Conservation (phyloP, 2,113 vertebrate genomes). For the Lasiurus cinereus region DNA sequence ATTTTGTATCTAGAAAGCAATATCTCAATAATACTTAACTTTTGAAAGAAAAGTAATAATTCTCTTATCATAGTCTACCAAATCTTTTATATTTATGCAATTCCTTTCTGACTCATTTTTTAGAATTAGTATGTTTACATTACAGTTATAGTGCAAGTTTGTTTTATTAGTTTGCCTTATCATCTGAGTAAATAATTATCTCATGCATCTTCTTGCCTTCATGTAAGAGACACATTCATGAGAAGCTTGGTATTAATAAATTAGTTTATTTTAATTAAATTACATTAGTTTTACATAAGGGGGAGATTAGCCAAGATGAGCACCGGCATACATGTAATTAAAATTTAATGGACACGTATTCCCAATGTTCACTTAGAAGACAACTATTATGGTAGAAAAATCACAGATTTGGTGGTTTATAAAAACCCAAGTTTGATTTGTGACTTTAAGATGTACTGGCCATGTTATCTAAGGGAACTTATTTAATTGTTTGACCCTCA, state of each 20-base stretch:
- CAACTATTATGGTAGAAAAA: not conserved
- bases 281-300: not conserved
- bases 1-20: not conserved
- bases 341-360: not conserved
- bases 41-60: conserved; percentile 36
- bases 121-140: not conserved
- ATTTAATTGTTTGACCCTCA: not conserved
- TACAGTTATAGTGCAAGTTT: not conserved
- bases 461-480: not conserved
- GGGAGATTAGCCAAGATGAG: not conserved
- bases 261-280: conserved; percentile 37
- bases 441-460: not conserved
- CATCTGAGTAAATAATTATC: conserved; percentile 24
- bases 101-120: not conserved
- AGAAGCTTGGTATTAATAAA: not conserved
- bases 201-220: not conserved
- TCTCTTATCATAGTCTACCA: not conserved
- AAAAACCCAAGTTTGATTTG: not conserved
- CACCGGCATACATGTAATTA: not conserved
- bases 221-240: not conserved
- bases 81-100: not conserved
- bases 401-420: not conserved
- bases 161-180: not conserved
- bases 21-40: not conserved
- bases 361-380: conserved; percentile 22